Conservation (phyloP, 2,888 invertebrate genomes). For the Andrena flavipes region DNA sequence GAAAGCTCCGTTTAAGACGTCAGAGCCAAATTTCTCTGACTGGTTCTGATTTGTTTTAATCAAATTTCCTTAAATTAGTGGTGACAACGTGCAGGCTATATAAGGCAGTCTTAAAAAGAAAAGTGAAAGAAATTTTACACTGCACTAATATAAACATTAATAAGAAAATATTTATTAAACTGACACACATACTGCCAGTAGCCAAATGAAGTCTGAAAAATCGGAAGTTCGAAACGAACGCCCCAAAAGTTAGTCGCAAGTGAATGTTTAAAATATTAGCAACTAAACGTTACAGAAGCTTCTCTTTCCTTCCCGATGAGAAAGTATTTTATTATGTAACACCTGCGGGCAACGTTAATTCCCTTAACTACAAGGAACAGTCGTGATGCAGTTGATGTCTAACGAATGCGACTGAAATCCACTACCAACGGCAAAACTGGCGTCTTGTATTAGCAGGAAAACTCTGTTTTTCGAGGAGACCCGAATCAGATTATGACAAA, state of each 20-base stretch:
- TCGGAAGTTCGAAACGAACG: not conserved
- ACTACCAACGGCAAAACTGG: not conserved
- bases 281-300: too few relatives aligned
- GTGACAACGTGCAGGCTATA: not conserved
- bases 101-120: not conserved
- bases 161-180: not conserved
- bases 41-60: not conserved
- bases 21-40: not conserved
- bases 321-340: not conserved
- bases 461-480: not conserved
- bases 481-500: not conserved
- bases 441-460: not conserved
- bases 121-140: too few relatives aligned
- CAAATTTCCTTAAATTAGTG: not conserved
- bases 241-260: not conserved
- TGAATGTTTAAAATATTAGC: not conserved
- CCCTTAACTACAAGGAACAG: not conserved
- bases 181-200: not conserved
- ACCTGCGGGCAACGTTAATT: not conserved
- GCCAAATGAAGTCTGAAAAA: not conserved
- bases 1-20: conserved; percentile 15
- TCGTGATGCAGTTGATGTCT: not conserved
- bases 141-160: not conserved
- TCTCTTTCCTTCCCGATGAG: not conserved
- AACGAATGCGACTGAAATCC: not conserved